A percentile compares a stretch with the other conserved stretches of the same genome.
Conservation (phyloP, 2,888 invertebrate genomes). For the Papilio elwesi region DNA sequence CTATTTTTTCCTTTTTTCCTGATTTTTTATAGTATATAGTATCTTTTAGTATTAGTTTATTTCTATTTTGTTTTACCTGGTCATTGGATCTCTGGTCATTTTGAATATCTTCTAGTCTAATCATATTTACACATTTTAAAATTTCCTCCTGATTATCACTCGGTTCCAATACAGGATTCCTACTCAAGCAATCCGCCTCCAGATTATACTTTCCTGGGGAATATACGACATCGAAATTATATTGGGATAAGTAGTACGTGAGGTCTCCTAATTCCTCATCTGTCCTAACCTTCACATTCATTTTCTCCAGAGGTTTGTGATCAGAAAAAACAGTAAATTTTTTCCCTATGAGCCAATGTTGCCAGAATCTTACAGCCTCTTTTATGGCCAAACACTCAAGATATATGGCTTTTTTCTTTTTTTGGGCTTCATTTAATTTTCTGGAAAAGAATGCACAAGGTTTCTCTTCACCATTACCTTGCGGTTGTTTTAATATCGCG, state of each 20-base stretch:
- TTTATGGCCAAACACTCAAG: slow-evolving; percentile 46
- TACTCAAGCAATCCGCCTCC: slow-evolving; percentile 47
- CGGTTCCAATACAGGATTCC: slow-evolving; percentile 46
- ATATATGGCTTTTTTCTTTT: slow-evolving; percentile 45
- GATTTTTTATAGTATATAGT: too few species aligned
- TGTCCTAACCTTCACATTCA: too few species aligned
- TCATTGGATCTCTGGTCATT: too few species aligned
- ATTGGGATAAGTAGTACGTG: slow-evolving; percentile 44
- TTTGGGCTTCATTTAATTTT: slow-evolving; percentile 41
- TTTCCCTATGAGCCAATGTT: too few species aligned
- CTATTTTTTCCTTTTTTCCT: too few species aligned
- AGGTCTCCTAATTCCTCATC: slow-evolving; percentile 43
- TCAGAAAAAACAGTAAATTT: slow-evolving; percentile 43
- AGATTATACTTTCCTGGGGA: slow-evolving; percentile 44
- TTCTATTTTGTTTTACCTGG: too few species aligned
- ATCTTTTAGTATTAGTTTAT: too few species aligned
- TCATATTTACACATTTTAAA: slow-evolving; percentile 44
- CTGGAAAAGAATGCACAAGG: too few species aligned
- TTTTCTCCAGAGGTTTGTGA: slow-evolving; percentile 44
- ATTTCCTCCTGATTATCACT: slow-evolving; percentile 41
- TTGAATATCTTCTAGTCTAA: slow-evolving; percentile 44
- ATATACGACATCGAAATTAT: slow-evolving; percentile 46
- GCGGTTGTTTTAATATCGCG: slow-evolving; percentile 42
- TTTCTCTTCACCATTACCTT: too few species aligned
- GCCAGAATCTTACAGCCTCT: too few species aligned